These are phyloP conservation scores for Megathymus violae DNA, from an alignment of 1,140 invertebrate species.

Conservation along the genomic window DNA sequence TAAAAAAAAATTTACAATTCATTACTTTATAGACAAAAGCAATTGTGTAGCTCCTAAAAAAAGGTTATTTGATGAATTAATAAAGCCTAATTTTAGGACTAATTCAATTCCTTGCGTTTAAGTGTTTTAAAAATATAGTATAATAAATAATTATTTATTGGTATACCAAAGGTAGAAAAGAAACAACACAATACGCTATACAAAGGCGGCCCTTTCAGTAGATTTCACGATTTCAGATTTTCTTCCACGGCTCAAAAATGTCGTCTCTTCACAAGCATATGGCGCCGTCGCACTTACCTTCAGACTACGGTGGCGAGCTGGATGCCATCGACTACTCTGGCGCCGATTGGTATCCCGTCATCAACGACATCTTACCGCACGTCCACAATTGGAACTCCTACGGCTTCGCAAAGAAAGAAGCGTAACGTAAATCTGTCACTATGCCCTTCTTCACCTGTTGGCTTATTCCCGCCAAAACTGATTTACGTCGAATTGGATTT, in stretches of 20 bases:
- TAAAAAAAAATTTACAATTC: too few relatives aligned
- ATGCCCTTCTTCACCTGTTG: neutral
- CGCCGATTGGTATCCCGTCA: constrained; percentile 88
- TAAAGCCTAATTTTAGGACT: too few relatives aligned
- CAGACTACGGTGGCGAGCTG: constrained; percentile 89
- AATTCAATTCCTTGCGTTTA: too few relatives aligned
- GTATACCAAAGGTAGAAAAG: too few relatives aligned
- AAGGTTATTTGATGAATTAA: too few relatives aligned
- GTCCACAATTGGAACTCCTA: constrained; percentile 87
- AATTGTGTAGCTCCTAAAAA: too few relatives aligned
- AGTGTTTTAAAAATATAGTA: too few relatives aligned
- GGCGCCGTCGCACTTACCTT: constrained; percentile 87
- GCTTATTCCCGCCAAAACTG: neutral
- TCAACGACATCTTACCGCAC: constrained; percentile 85
- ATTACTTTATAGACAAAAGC: too few relatives aligned
- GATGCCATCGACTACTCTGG: constrained; percentile 90
- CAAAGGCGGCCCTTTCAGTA: too few relatives aligned
- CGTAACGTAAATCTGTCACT: constrained; percentile 45
- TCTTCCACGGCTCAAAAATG: constrained; percentile 91
- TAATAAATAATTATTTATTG: too few relatives aligned
- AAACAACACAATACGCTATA: too few relatives aligned
- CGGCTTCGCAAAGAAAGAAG: constrained; percentile 84
- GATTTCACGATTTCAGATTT: constrained; percentile 88
- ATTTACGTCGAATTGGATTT: neutral
- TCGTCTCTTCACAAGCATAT: constrained; percentile 88